Percentiles rank a stretch among this genome's conserved stretches.
Conservation (phyloP, 2,888 invertebrate species). For the Onchidella celtica region DNA sequence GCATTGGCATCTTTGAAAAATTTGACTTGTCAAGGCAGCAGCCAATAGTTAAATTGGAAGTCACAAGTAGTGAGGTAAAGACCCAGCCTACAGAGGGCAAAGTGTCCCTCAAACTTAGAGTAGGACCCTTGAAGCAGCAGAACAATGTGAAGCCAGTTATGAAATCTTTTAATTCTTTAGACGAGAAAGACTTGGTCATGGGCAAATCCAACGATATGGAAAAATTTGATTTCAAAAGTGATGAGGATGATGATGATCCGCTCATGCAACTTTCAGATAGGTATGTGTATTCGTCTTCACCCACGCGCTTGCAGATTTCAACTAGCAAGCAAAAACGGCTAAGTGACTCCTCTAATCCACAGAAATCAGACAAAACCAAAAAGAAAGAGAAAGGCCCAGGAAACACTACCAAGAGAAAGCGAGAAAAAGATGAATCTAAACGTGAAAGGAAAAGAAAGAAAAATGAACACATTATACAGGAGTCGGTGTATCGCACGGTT, state of each 20-base stretch:
- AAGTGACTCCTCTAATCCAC: slow-evolving; percentile 19
- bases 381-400: slow-evolving; percentile 68
- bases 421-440: slow-evolving; percentile 69
- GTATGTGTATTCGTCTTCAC: slow-evolving; percentile 60
- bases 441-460: slow-evolving; percentile 69
- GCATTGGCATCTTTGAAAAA: slow-evolving; percentile 58
- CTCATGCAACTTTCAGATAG: slow-evolving; percentile 51
- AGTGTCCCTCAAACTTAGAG: slow-evolving; percentile 44
- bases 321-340: slow-evolving; percentile 62
- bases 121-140: slow-evolving; percentile 41
- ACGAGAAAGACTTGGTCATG: slow-evolving; percentile 12
- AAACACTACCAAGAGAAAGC: slow-evolving; percentile 66
- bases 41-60: slow-evolving; percentile 35
- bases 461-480: slow-evolving; percentile 54
- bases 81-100: slow-evolving; percentile 17
- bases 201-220: slow-evolving; percentile 53
- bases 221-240: slow-evolving; percentile 73
- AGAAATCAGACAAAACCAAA: slow-evolving; percentile 70
- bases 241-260: slow-evolving; percentile 69
- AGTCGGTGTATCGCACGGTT: slow-evolving; percentile 69
- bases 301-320: slow-evolving; percentile 67
- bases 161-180: slow-evolving; percentile 26
- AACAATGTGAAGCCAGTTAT: slow-evolving; percentile 36
- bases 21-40: slow-evolving; percentile 54
- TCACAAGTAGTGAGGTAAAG: slow-evolving; percentile 13